Evolutionary conservation across 2,113 vertebrate species (phyloP), one percentile per base, ranked within the genome.

Genomic region (Thryonomys swinderianus): DNA sequence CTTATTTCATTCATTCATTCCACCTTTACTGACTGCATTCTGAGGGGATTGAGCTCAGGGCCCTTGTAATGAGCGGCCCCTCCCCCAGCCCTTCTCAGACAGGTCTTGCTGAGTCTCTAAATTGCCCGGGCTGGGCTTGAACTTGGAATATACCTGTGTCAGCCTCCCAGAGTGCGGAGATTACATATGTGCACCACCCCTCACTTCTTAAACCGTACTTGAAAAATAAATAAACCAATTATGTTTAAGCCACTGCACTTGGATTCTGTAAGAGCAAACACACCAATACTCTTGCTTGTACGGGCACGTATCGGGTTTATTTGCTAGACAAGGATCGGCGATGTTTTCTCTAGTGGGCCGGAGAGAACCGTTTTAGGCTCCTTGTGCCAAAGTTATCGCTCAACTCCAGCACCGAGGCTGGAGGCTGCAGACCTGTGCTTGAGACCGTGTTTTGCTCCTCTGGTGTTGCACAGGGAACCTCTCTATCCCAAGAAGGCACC

Each of bases 261-360:
- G 32, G 40, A 67, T 83, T 67, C 84, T 34, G 9, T 30, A 51
- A 25, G 25, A 32, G 79, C 18, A 34, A 55, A 57, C 5, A 59
- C 32, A 73, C 48, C 18, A 20, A 21, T 2, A 12, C 55, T 18
- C 55, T 59, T 85, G 40, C 53, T 61, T 53, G 45, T 0, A 5
- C 0, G 30, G 23, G 2, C 85, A 55, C 10, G 2, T 0, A 5
- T 0, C 30, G 23, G 23, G 51, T 64, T 76, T 34, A 25, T 30
- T 30, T 14, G 18, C 2, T 2, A 67, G 12, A 30, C 11, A 30
- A 45, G 45, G n/a, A 6, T 16, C 30, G 59, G n/a, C n/a, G 45
- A 7, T 23, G 11, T 3, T 85, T 81, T 62, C 18, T 93, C 51
- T 61, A 14, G 85, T 27, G 34, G 83, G 9, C 16, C 9, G 23